Percentiles rank a stretch among this genome's conserved stretches.
Evolutionary conservation across 2,888 invertebrate genomes (phyloP).

Genomic region (Idaea biselata): DNA sequence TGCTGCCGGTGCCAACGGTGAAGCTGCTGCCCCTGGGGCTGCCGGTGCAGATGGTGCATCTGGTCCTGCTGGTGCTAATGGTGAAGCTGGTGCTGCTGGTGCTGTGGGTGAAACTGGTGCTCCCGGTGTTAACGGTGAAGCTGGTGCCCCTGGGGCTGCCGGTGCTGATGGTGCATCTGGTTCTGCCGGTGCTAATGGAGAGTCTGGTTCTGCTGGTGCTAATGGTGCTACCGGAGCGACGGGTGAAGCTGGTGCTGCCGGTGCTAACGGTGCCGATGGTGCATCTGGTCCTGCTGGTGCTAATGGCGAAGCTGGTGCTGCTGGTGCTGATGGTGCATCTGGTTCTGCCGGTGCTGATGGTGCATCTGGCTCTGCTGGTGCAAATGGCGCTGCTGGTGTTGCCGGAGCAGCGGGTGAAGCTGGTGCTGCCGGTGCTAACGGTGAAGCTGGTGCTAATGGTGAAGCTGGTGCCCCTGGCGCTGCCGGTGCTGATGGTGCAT

Average conservation of each 20-base stretch:
- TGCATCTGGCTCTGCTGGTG: constrained; percentile 7
- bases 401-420: neutral
- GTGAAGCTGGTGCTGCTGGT: constrained; percentile 6
- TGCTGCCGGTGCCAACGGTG: constrained; percentile 5
- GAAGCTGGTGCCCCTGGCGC: constrained; percentile 5
- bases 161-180: neutral
- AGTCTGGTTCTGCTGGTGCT: constrained; percentile 4
- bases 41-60: constrained; percentile 5
- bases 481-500: constrained; percentile 3
- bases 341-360: constrained; percentile 1
- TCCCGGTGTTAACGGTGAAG: neutral
- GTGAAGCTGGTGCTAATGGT: constrained; percentile 7
- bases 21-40: constrained; percentile 4
- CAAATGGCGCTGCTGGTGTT: neutral
- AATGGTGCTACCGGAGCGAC: constrained; percentile 6
- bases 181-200: constrained; percentile 8
- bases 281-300: constrained; percentile 3
- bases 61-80: constrained; percentile 6
- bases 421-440: constrained; percentile 3
- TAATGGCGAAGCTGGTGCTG: constrained; percentile 7
- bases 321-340: neutral
- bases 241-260: neutral
- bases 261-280: neutral
- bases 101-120: constrained; percentile 5
- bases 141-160: neutral